phyloP scores from a whole-genome alignment of 2,113 vertebrate genomes.

The Pardalotus punctatus region DNA sequence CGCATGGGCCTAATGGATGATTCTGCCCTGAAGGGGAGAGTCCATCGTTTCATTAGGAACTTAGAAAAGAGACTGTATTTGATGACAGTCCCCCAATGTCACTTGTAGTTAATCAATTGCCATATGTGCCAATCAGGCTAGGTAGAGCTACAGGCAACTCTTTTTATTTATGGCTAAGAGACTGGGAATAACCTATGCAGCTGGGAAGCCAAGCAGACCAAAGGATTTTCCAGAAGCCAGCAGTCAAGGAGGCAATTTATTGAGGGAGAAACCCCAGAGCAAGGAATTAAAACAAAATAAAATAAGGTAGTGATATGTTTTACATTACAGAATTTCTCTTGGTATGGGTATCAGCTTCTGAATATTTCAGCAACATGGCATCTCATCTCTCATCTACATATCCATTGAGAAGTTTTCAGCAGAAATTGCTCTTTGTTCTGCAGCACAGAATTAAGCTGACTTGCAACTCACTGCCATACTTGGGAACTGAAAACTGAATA shows the following conservation, averaged over 20 bases:
- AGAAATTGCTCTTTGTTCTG: constrained; percentile 75
- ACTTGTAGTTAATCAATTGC: constrained; percentile 49
- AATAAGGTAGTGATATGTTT: constrained; percentile 56
- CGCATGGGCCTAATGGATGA: constrained; percentile 4
- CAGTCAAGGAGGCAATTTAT: constrained; percentile 66
- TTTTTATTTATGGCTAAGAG: constrained; percentile 51
- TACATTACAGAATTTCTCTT: constrained; percentile 69
- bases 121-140: constrained; percentile 26
- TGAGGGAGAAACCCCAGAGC: constrained; percentile 71
- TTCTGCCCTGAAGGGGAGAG: constrained; percentile 30
- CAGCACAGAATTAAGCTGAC: constrained; percentile 58
- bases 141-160: constrained; percentile 47
- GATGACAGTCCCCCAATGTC: background rate
- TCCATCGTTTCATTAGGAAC: background rate
- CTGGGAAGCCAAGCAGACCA: constrained; percentile 29
- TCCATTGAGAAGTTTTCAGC: constrained; percentile 68
- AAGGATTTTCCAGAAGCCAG: constrained; percentile 30
- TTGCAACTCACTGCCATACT: constrained; percentile 55
- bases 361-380: constrained; percentile 72
- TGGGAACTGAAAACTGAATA: constrained; percentile 44
- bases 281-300: constrained; percentile 67
- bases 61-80: background rate
- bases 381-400: constrained; percentile 72
- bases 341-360: constrained; percentile 70
- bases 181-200: constrained; percentile 34